Evolutionary conservation across 2,888 invertebrate species (phyloP).

Genomic region (Agonopterix heracliana): DNA sequence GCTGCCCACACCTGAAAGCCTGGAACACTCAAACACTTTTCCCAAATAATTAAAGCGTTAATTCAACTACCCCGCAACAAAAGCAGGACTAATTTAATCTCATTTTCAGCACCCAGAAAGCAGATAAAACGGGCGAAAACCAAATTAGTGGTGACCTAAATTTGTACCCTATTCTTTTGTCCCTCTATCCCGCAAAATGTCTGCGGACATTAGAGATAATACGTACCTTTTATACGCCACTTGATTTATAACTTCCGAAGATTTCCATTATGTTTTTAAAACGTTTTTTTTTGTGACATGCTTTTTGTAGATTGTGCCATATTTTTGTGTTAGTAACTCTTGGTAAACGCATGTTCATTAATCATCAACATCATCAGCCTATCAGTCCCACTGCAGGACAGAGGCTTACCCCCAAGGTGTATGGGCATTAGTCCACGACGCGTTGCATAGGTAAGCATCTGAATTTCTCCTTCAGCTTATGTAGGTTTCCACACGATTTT

Average conservation of each 20-base stretch:
- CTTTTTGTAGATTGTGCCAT: neutral
- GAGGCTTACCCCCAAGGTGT: no score
- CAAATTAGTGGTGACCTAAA: constrained; percentile 17
- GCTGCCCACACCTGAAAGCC: no score
- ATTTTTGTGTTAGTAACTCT: no score
- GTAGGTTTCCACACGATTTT: no score
- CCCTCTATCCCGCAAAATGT: constrained; percentile 7
- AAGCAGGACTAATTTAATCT: constrained; percentile 11
- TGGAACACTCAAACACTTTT: no score
- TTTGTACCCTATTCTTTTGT: constrained; percentile 14
- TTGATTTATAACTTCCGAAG: constrained; percentile 16
- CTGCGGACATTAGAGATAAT: constrained; percentile 14
- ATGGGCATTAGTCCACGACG: no score
- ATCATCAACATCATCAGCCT: no score
- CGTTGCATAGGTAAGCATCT: no score
- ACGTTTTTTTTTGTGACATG: constrained; percentile 3
- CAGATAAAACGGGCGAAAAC: constrained; percentile 13
- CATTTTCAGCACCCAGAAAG: constrained; percentile 4
- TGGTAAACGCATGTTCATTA: no score
- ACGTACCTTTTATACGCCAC: constrained; percentile 10
- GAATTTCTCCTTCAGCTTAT: no score
- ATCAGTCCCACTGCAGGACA: no score
- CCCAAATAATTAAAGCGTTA: no score
- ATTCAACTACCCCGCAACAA: neutral
- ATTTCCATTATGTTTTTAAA: constrained; percentile 6